phyloP scores from a whole-genome alignment of 2,888 invertebrate genomes.

The Congeria kusceri region DNA sequence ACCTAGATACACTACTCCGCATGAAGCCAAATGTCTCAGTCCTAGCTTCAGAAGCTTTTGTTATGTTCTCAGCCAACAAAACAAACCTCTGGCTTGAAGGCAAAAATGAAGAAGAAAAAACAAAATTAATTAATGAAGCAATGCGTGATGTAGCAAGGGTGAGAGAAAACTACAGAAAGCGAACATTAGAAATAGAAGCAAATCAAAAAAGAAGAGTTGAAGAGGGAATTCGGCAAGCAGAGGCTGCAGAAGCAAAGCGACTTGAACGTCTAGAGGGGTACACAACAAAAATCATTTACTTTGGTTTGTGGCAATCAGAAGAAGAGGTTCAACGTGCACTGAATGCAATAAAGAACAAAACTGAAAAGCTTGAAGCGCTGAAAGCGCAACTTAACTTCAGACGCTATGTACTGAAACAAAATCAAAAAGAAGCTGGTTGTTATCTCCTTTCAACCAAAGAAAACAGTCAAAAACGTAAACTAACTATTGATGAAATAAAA shows the following conservation, averaged over 20 bases:
- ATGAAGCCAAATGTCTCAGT: slow-evolving; percentile 39
- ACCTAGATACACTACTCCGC: slow-evolving; percentile 20
- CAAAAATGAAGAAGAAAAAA: slow-evolving; percentile 38
- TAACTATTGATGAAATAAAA: slow-evolving; percentile 25
- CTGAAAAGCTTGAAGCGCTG: slow-evolving; percentile 41
- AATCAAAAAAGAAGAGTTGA: slow-evolving; percentile 22
- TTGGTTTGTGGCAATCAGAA: slow-evolving; percentile 55
- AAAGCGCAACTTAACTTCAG: slow-evolving; percentile 57
- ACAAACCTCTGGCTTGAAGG: slow-evolving; percentile 42
- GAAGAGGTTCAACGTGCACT: slow-evolving; percentile 41
- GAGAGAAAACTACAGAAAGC: slow-evolving; percentile 23
- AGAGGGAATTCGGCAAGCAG: slow-evolving; percentile 14
- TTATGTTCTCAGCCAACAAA: slow-evolving; percentile 55
- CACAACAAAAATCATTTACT: slow-evolving; percentile 45
- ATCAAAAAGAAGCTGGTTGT: slow-evolving; percentile 5
- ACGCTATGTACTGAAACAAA: slow-evolving; percentile 52
- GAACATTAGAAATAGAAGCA: slow-evolving; percentile 32
- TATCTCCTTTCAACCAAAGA: not conserved
- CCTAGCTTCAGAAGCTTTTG: slow-evolving; percentile 52
- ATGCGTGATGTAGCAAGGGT: slow-evolving; percentile 25
- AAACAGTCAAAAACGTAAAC: not conserved
- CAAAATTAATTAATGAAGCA: slow-evolving; percentile 21
- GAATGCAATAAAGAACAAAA: slow-evolving; percentile 21
- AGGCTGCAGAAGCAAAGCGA: slow-evolving; percentile 21
- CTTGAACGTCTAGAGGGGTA: slow-evolving; percentile 3